These are phyloP conservation scores for Cyphomyrmex costatus DNA, from an alignment of 1,140 invertebrate genomes.

Conservation along the genomic window DNA sequence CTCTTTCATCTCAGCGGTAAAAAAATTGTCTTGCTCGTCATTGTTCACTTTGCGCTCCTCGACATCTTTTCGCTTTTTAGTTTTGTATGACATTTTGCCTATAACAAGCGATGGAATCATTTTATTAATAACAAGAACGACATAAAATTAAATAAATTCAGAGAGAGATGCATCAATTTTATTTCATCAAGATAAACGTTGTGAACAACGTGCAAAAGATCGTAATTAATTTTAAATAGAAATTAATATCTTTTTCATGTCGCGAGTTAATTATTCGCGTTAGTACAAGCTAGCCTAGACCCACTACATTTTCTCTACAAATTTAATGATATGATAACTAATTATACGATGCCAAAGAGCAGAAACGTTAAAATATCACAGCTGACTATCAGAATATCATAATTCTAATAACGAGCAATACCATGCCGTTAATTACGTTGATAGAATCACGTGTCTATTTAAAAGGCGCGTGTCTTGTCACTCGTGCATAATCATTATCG, in stretches of 20 bases:
- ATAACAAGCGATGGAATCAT: slow-evolving; percentile 19
- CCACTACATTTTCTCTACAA: background rate
- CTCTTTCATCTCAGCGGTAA: slow-evolving; percentile 75
- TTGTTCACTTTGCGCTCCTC: slow-evolving; percentile 70
- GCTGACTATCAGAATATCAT: slow-evolving; percentile 21
- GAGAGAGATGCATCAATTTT: background rate
- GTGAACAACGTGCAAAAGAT: background rate
- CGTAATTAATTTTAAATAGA: background rate
- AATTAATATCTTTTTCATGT: background rate
- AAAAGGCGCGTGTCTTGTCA: slow-evolving; percentile 1
- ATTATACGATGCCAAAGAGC: slow-evolving; percentile 20
- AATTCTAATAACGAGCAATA: background rate
- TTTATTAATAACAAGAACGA: slow-evolving; percentile 33
- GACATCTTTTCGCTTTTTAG: slow-evolving; percentile 74
- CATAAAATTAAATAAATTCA: background rate
- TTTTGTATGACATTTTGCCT: slow-evolving; percentile 76
- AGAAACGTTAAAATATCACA: slow-evolving; percentile 22
- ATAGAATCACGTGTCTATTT: slow-evolving; percentile 57
- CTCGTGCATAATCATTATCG: slow-evolving; percentile 59
- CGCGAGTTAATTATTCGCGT: background rate
- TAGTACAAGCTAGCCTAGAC: background rate
- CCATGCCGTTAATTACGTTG: slow-evolving; percentile 42
- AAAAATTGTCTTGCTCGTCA: slow-evolving; percentile 80
- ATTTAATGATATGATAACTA: slow-evolving; percentile 21
- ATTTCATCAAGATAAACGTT: background rate